Evolutionary conservation across 2,797 vertebrate species (phyloP).

Genomic region (Anolis apletophallus): DNA sequence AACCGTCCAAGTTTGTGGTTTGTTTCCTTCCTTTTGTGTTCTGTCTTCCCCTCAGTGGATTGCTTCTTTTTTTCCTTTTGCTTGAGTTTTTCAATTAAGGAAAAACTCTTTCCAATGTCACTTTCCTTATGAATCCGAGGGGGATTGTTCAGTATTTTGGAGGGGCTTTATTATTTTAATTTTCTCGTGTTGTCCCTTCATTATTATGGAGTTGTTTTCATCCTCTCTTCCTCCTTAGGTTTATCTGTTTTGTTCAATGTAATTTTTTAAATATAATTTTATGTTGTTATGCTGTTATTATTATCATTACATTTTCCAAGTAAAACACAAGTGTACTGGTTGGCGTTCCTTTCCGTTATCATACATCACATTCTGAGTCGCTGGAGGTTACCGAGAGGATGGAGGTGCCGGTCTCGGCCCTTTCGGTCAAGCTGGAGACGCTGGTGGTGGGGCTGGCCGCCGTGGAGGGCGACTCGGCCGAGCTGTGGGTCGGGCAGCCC

Average conservation of each 20-base stretch:
- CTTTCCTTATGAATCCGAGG: not conserved
- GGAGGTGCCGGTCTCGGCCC: conserved; percentile 96
- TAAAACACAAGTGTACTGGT: no score
- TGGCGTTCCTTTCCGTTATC: conserved; percentile 87
- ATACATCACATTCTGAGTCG: conserved; percentile 99
- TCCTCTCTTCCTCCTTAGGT: conserved; percentile 32
- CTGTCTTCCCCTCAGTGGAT: conserved; percentile 55
- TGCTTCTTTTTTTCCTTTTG: conserved; percentile 71
- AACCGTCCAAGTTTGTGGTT: conserved; percentile 75
- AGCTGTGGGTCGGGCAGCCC: conserved; percentile 96
- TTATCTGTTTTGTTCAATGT: not conserved
- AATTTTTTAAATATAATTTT: no score
- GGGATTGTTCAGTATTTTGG: conserved; percentile 53
- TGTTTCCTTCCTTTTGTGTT: not conserved
- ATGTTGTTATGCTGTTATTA: not conserved
- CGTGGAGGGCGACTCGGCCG: conserved; percentile 97
- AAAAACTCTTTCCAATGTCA: conserved; percentile 14
- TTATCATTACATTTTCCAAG: conserved; percentile 24
- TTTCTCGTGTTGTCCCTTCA: conserved; percentile 47
- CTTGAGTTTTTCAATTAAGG: conserved; percentile 36
- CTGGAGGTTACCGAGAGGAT: conserved; percentile 99
- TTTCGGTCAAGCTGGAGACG: conserved; percentile 96
- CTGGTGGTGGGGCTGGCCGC: conserved; percentile 98
- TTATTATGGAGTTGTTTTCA: no score
- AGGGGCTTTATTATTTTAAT: no score